These are phyloP conservation scores for Phylloscopus trochiloides DNA, from an alignment of 2,113 vertebrate species.

Conservation along the genomic window DNA sequence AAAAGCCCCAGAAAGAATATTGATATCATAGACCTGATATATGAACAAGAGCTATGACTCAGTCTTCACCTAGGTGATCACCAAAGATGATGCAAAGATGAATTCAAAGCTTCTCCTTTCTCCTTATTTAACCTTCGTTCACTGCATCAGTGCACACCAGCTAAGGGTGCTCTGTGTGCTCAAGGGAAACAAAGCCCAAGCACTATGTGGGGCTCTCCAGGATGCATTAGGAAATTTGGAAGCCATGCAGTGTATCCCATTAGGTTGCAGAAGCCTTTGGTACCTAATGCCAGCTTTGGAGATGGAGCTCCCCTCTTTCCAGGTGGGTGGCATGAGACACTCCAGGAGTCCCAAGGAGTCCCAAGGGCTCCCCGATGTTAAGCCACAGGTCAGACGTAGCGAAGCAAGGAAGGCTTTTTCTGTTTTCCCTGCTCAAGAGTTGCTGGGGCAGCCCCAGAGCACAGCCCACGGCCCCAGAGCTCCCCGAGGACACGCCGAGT, in stretches of 20 bases:
- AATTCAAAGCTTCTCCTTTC: background rate
- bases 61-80: background rate
- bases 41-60: background rate
- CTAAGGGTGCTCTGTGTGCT: background rate
- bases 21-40: background rate
- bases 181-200: background rate
- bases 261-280: background rate
- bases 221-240: background rate
- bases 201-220: fast-evolving
- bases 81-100: background rate
- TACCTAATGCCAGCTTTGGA: background rate
- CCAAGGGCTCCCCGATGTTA: background rate
- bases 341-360: background rate
- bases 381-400: background rate
- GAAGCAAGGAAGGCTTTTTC: background rate
- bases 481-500: fast-evolving
- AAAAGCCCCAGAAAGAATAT: background rate
- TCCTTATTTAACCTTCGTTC: background rate
- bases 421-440: background rate
- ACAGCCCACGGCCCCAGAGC: background rate
- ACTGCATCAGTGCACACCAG: background rate
- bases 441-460: background rate
- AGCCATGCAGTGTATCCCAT: fast-evolving
- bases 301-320: background rate
- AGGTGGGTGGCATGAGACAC: background rate